Percentiles rank a stretch among this genome's conserved stretches.
These are phyloP conservation scores for Uria aalge DNA, from an alignment of 2,113 vertebrate species.

Conservation along the genomic window DNA sequence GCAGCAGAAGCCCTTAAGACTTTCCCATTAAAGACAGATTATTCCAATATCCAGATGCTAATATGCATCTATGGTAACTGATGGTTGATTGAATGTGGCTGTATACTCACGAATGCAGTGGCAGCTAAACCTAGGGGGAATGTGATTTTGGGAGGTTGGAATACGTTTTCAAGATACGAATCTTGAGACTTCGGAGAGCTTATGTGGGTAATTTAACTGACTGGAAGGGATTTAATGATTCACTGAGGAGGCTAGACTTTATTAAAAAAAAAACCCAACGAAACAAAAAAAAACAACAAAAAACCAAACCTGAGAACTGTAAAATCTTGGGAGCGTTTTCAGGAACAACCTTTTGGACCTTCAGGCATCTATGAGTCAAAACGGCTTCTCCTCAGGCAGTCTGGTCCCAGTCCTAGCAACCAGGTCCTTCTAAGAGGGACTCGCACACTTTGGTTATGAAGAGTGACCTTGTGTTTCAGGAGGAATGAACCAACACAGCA, in stretches of 20 bases:
- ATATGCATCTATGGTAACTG: neutral
- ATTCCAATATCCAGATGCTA: neutral
- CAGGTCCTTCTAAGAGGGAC: neutral
- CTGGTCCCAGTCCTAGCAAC: neutral
- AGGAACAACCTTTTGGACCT: neutral
- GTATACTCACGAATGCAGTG: neutral
- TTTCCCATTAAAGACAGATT: slow-evolving; percentile 7
- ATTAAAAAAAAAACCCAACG: neutral
- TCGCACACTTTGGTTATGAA: fast-evolving
- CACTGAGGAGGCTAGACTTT: neutral
- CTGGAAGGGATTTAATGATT: neutral
- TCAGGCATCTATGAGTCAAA: neutral
- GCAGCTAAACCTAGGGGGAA: neutral
- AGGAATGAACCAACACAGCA: neutral
- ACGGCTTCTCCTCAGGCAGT: fast-evolving
- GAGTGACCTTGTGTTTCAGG: neutral
- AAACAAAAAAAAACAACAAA: neutral
- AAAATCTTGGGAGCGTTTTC: neutral
- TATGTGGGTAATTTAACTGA: neutral
- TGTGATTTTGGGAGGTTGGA: neutral
- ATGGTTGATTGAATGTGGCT: neutral
- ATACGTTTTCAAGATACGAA: neutral
- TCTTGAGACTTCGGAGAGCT: neutral
- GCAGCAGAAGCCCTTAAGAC: neutral
- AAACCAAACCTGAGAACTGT: neutral